Evolutionary conservation across 37 sponge, comb jelly and placozoan species (phyloP), one percentile per base, ranked within the genome.

Genomic region (Theonella swinhoei): DNA sequence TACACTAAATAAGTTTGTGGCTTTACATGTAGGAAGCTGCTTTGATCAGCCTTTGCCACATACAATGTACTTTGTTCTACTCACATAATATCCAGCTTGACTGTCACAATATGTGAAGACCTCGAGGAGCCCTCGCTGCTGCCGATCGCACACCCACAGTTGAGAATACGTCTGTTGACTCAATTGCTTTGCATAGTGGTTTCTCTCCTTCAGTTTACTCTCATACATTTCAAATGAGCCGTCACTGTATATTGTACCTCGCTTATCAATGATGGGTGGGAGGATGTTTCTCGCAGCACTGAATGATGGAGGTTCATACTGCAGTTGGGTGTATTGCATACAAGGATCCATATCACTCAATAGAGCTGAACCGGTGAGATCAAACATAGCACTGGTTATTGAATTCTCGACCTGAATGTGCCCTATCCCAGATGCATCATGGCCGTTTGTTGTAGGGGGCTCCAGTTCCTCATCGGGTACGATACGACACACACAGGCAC

Each of bases 401-500:
- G 54, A 47, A 14, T 14, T 47, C 54, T 47, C 54, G 11, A 47
- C 54, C 7, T 47, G 11, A 7, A 47, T 14, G 54, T 47, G 54
- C 54, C 54, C 54, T 7, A 47, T 47, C n/a, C n/a, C n/a, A n/a
- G n/a, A n/a, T n/a, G n/a, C n/a, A n/a, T n/a, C n/a, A n/a, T n/a
- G n/a, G 14, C 54, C 54, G 14, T 47, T 47, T 14, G 54, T 47
- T 7, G 14, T 47, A 14, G 54, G 54, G 54, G 7, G 11, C 14
- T 76, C 62, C 22, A 17, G 26, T 41, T 76, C 60, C 30, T 68
- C 22, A 20, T 61, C 29, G 0, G 72, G 78, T 7, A 70, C 79
- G 31, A 85, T 67, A 31, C 79, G 70, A 35, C 77, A 67, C 0
- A 77, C 79, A 69, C 86, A 85, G 36, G 86, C 40, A 26, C 72